These are phyloP conservation scores for Sinhomidia bicolor DNA, from an alignment of 2,888 invertebrate species.

Conservation along the genomic window DNA sequence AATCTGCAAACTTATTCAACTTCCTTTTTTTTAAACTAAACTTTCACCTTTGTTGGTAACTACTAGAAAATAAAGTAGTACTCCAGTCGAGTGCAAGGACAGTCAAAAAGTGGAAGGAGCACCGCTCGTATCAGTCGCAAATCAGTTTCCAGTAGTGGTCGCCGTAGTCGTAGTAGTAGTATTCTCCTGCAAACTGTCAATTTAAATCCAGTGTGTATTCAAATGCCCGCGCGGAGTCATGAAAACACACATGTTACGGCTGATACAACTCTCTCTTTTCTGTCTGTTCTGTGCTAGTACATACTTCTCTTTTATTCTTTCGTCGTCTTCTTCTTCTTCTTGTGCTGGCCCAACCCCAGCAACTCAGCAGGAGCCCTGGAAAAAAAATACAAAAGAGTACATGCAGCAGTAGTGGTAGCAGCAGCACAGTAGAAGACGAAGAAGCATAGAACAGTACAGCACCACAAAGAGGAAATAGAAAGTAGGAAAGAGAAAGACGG, in stretches of 20 bases:
- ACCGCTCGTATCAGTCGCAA: too few relatives aligned
- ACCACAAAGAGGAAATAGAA: neutral
- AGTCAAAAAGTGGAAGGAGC: too few relatives aligned
- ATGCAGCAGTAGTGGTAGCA: neutral
- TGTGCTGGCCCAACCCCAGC: neutral
- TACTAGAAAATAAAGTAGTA: too few relatives aligned
- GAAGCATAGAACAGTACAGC: neutral
- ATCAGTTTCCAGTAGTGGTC: neutral
- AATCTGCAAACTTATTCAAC: too few relatives aligned
- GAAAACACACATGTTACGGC: conserved; percentile 14
- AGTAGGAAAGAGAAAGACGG: neutral
- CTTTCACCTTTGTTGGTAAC: too few relatives aligned
- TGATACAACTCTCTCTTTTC: conserved; percentile 19
- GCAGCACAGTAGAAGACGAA: neutral
- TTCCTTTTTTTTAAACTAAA: too few relatives aligned
- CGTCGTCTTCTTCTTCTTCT: neutral
- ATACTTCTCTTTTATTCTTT: too few relatives aligned
- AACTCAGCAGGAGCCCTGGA: neutral
- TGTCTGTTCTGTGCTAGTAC: too few relatives aligned
- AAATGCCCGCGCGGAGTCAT: conserved; percentile 48
- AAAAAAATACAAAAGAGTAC: neutral
- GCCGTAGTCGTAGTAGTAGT: too few relatives aligned
- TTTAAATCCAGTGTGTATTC: conserved; percentile 8
- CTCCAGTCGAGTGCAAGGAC: too few relatives aligned
- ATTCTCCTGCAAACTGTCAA: conserved; percentile 42